Evolutionary conservation across 2,888 invertebrate genomes (phyloP), one percentile per base, ranked within the genome.

Genomic region (Caenorhabditis sp.): DNA sequence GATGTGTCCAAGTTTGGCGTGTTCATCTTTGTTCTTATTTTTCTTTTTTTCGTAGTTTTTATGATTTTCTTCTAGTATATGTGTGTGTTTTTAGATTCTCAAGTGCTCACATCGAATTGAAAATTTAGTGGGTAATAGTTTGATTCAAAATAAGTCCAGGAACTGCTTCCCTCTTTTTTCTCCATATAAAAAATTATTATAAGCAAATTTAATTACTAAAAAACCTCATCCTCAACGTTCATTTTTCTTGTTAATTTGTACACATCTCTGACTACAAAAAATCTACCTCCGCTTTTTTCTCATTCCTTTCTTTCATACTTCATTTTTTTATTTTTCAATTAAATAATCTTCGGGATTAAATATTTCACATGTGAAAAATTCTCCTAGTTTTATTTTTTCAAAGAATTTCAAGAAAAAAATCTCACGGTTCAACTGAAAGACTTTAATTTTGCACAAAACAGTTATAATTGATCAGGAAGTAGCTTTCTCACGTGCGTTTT

Each of bases 71-170:
- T 24, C 36, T 36, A 61, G 31, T 61, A 19, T 27, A 58, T 61
- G 55, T 60, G 23, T 60, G 43, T 27, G 26, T 58, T 36, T 62
- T 23, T 57, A 61, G 19, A 59, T 59, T 37, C 24, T 27, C 37
- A 17, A 24, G 21, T 63, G 27, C 26, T 19, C 26, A 24, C 17
- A 12, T 55, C 37, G 14, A 43, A 43, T 43, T 17, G 43, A 43
- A 43, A 43, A 43, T 17, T 43, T 10, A 17, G 43, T 43, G 43
- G 14, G 43, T 43, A 43, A 43, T 12, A 43, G 14, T 43, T 12
- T 43, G 17, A 43, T 43, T 43, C 31, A 31, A 31, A 31, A 31
- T 4, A 10, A 31, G 31, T 31, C 31, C 31, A 31, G n/a, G n/a
- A n/a, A n/a, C n/a, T n/a, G n/a, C n/a, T 10, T 31, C 10, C 10